These are phyloP conservation scores for Lamproptera curius DNA, from an alignment of 2,888 invertebrate species.

Conservation along the genomic window DNA sequence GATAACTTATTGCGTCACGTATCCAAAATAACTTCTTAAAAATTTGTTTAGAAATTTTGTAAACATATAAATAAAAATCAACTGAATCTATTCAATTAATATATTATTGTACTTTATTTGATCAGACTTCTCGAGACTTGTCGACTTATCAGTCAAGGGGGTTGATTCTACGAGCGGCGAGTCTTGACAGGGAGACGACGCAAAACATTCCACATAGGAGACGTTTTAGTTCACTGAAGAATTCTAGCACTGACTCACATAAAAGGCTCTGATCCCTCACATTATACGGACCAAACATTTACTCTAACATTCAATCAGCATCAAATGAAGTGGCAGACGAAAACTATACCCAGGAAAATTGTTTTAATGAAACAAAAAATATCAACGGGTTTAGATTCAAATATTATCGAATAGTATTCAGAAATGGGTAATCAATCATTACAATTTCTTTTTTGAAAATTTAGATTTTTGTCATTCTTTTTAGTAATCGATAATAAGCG, in stretches of 20 bases:
- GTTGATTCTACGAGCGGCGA: constrained; percentile 66
- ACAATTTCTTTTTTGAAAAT: constrained; percentile 52
- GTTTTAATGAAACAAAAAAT: constrained; percentile 49
- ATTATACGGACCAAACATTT: constrained; percentile 36
- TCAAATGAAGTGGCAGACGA: neutral
- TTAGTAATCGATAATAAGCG: too few relatives aligned
- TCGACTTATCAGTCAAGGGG: constrained; percentile 52
- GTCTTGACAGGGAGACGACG: constrained; percentile 60
- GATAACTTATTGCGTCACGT: too few relatives aligned
- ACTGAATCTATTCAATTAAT: neutral
- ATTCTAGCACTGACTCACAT: constrained; percentile 61
- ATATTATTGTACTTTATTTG: constrained; percentile 1
- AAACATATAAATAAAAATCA: too few relatives aligned
- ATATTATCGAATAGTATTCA: constrained; percentile 39
- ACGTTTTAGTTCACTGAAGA: constrained; percentile 61
- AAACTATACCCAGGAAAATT: neutral
- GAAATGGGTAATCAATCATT: constrained; percentile 60
- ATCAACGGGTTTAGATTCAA: constrained; percentile 30
- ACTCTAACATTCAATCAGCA: constrained; percentile 28
- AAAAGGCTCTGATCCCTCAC: constrained; percentile 69
- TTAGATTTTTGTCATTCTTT: constrained; percentile 40
- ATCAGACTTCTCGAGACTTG: constrained; percentile 7
- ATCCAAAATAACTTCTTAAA: too few relatives aligned
- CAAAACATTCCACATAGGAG: constrained; percentile 44
- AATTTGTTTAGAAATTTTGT: too few relatives aligned